Percentiles rank a stretch among this genome's conserved stretches.
phyloP scores from a whole-genome alignment of 1,140 invertebrate genomes.

The Sycobia sp. region DNA sequence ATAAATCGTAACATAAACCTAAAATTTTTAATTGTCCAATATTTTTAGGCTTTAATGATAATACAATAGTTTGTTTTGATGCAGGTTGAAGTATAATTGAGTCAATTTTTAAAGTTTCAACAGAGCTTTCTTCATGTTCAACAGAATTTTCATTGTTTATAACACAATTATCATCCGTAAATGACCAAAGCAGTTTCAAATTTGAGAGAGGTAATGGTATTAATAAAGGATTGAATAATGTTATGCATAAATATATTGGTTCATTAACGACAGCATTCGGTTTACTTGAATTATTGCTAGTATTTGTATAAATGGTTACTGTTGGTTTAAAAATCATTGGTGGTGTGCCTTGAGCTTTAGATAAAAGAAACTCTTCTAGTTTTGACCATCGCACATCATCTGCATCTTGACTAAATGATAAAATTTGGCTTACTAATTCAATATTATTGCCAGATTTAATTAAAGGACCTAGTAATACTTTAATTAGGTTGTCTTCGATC shows the following conservation, averaged over 20 bases:
- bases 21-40: slow-evolving; percentile 52
- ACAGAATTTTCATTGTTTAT: slow-evolving; percentile 54
- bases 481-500: slow-evolving; percentile 69
- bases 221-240: slow-evolving; percentile 80
- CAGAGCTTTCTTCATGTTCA: slow-evolving; percentile 43
- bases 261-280: slow-evolving; percentile 79
- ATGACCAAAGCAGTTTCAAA: slow-evolving; percentile 81
- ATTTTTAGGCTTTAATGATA: slow-evolving; percentile 48
- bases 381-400: slow-evolving; percentile 68
- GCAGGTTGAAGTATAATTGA: slow-evolving; percentile 51
- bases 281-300: slow-evolving; percentile 69
- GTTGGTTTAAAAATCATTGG: slow-evolving; percentile 81
- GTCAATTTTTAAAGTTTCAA: slow-evolving; percentile 58
- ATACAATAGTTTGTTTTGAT: slow-evolving; percentile 54
- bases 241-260: slow-evolving; percentile 78
- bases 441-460: slow-evolving; percentile 45
- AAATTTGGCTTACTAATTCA: slow-evolving; percentile 46
- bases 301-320: slow-evolving; percentile 69
- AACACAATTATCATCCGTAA: slow-evolving; percentile 58
- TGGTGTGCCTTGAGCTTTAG: slow-evolving; percentile 70
- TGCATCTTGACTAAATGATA: slow-evolving; percentile 50
- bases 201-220: slow-evolving; percentile 75
- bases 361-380: slow-evolving; percentile 79
- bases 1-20: slow-evolving; percentile 52
- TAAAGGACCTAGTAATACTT: slow-evolving; percentile 68